Base-by-base conservation (phyloP, 1,140 invertebrate species). In the Trichonephila clavata region DNA sequence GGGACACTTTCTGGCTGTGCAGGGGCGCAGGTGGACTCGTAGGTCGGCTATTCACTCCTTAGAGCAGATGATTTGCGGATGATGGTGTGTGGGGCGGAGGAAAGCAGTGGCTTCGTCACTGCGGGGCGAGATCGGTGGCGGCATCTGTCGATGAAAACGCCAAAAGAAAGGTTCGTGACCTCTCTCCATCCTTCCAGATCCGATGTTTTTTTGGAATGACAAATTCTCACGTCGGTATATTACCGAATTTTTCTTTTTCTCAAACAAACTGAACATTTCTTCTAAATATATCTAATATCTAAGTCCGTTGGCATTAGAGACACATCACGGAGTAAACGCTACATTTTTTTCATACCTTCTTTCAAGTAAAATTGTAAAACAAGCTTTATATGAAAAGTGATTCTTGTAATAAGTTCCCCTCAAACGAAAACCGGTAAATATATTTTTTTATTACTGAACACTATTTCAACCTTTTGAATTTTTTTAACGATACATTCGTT, bases 91-190 rank as follows among this genome's bases (percentile, higher is more conserved):
- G 59, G 84, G 84, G 59, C n/a, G 65, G 32, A 68, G 24, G 32
- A n/a, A 59, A 60, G 20, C 43, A 18, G 50, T 27, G 43, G n/a
- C 20, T 39, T 32, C 61, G 57, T 24, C 68, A 81, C 43, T 90
- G 88, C 88, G 88, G 88, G 65, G 88, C 13, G 88, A 14, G 57
- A 61, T 24, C n/a, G 24, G 88, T 90, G 63, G 88, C 88, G 88
- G 18, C 88, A 90, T 80, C 88, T 90, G 65, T 65, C 71, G 71
- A 39, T 50, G 50, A 50, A 50, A 50, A 50, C 50, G 50, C 3
- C 50, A 50, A 21, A 8, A 77, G 71, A 24, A 32, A 68, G 65
- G 24, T 68, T 68, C 13, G 24, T 14, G 71, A 77, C 27, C 71
- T 77, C 61, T 63, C 4, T 39, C 32, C 50, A 50, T 13, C 10